These are phyloP conservation scores for Synanthedon tipuliformis DNA, from an alignment of 2,888 invertebrate species.

Conservation along the genomic window DNA sequence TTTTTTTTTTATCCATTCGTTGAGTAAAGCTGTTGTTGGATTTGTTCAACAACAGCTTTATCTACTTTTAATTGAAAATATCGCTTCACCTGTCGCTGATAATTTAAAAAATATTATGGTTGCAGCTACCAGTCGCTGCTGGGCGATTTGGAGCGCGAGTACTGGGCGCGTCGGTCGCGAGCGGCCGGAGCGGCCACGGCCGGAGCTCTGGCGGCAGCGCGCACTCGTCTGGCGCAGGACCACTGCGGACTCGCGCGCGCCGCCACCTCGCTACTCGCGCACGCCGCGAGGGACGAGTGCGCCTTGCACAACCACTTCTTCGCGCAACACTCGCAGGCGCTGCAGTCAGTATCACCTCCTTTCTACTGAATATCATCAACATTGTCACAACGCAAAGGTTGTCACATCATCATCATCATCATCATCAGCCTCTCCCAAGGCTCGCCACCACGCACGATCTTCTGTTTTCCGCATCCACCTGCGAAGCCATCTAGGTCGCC, in stretches of 20 bases:
- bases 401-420: background rate
- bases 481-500: too few species aligned
- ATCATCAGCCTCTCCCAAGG: background rate
- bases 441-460: too few species aligned
- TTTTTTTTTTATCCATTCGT: too few species aligned
- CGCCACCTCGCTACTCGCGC: constrained; percentile 90
- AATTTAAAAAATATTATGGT: too few species aligned
- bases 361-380: background rate
- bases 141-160: constrained; percentile 85
- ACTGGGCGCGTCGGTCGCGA: constrained; percentile 77
- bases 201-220: constrained; percentile 78
- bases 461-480: too few species aligned
- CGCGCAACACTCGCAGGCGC: constrained; percentile 71
- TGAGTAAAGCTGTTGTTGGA: too few species aligned
- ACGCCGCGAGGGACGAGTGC: constrained; percentile 95
- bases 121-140: constrained; percentile 77
- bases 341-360: constrained; percentile 63
- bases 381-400: background rate
- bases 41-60: too few species aligned
- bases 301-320: constrained; percentile 94
- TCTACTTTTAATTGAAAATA: too few species aligned
- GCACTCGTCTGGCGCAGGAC: constrained; percentile 74
- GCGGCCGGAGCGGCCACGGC: constrained; percentile 73
- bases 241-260: constrained; percentile 87
- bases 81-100: too few species aligned